A percentile compares a stretch with the other conserved stretches of the same genome.
phyloP scores from a whole-genome alignment of 1,140 invertebrate species.

The Parasteatoda tepidariorum region DNA sequence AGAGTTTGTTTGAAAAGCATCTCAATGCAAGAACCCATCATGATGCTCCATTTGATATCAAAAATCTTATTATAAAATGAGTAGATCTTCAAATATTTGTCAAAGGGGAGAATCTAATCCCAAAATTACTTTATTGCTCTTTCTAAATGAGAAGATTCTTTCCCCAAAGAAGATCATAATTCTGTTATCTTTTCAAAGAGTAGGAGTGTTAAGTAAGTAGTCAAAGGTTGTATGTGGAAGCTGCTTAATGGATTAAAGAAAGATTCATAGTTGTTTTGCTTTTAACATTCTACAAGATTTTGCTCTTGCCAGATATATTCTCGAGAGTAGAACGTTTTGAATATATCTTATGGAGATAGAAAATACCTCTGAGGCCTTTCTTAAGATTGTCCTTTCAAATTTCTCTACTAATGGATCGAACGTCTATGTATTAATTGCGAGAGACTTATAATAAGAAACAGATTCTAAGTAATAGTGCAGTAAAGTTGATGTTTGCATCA shows the following conservation, averaged over 20 bases:
- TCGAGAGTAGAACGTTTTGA: background rate
- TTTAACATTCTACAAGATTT: constrained; percentile 12
- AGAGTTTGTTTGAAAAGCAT: no score
- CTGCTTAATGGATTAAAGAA: constrained; percentile 49
- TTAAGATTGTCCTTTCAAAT: no score
- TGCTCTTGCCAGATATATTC: constrained; percentile 24
- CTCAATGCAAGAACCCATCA: no score
- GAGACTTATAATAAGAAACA: no score
- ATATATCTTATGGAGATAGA: constrained; percentile 19
- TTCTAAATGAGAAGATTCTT: background rate
- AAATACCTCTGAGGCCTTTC: constrained; percentile 23
- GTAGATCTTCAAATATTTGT: constrained; percentile 40
- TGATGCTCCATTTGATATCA: no score
- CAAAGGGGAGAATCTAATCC: constrained; percentile 15
- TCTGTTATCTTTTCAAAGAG: constrained; percentile 12
- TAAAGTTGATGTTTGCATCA: no score
- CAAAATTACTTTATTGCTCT: constrained; percentile 42
- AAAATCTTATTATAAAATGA: no score
- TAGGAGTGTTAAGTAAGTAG: constrained; percentile 26
- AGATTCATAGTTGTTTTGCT: constrained; percentile 20
- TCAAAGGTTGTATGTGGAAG: constrained; percentile 7
- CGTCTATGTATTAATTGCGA: no score
- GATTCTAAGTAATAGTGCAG: no score
- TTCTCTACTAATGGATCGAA: no score
- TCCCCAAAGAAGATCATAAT: constrained; percentile 15